These are phyloP conservation scores for Onychomys arenicola DNA, from an alignment of 2,797 vertebrate species.

Conservation along the genomic window DNA sequence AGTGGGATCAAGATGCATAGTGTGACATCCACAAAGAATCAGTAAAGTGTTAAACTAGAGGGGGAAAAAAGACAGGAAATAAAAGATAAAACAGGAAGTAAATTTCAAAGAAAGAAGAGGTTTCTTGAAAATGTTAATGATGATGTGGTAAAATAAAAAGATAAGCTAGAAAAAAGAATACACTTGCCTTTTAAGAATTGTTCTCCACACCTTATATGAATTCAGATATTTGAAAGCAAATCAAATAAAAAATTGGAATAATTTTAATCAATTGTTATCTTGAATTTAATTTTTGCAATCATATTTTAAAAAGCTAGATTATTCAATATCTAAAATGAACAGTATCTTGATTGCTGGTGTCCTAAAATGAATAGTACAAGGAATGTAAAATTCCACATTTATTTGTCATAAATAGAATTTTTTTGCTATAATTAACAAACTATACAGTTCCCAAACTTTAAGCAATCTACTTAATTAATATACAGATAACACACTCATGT, in stretches of 20 bases:
- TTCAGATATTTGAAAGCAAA: conserved; percentile 14
- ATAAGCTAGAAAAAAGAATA: not conserved
- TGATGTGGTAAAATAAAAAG: not conserved
- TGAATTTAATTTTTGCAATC: conserved; percentile 38
- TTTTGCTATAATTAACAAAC: conserved; percentile 55
- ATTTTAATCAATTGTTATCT: not conserved
- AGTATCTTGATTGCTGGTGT: not conserved
- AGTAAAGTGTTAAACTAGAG: not conserved
- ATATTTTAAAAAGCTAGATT: conserved; percentile 20
- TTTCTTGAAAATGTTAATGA: not conserved
- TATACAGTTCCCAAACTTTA: conserved; percentile 59
- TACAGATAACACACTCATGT: conserved; percentile 51
- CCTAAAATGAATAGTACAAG: not conserved
- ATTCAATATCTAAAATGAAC: conserved; percentile 23
- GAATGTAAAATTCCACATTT: conserved; percentile 1
- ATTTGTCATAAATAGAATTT: conserved; percentile 26
- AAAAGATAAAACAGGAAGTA: not conserved
- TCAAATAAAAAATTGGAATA: conserved; percentile 47
- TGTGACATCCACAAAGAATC: not conserved
- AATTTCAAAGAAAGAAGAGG: not conserved
- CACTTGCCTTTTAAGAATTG: not conserved
- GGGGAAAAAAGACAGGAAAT: not conserved
- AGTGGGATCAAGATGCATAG: not conserved
- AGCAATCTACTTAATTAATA: conserved; percentile 53
- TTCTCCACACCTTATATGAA: not conserved